phyloP scores from a whole-genome alignment of 2,888 invertebrate species.

The Erynnis tages region DNA sequence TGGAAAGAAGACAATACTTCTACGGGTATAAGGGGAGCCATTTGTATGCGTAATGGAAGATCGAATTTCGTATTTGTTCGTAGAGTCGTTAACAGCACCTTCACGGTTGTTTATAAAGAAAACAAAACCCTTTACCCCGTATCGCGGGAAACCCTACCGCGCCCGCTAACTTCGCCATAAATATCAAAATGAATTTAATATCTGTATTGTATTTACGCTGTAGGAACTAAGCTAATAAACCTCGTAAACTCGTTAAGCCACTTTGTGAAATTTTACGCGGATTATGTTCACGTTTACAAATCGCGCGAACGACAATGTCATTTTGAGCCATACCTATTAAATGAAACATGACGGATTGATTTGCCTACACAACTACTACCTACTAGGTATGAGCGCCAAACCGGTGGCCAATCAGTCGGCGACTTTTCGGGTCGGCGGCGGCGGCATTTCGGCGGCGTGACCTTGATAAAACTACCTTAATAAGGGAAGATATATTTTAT shows the following conservation, averaged over 20 bases:
- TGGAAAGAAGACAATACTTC: conserved; percentile 66
- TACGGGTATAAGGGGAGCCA: conserved; percentile 59
- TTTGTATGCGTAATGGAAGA: conserved; percentile 80
- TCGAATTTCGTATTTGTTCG: conserved; percentile 81
- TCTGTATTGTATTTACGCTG: conserved; percentile 28
- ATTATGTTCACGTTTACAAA: background rate
- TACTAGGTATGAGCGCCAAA: too few relatives aligned
- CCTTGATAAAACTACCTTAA: too few relatives aligned
- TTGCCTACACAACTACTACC: too few relatives aligned
- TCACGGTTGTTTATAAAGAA: conserved; percentile 78
- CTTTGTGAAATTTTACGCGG: conserved; percentile 11
- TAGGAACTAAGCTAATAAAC: conserved; percentile 25
- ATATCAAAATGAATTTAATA: conserved; percentile 50
- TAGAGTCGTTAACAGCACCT: conserved; percentile 79
- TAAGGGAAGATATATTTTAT: too few relatives aligned
- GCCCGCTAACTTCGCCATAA: conserved; percentile 41
- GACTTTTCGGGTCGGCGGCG: too few relatives aligned
- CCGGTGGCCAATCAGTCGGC: too few relatives aligned
- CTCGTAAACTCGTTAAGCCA: conserved; percentile 17
- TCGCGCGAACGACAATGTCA: background rate
- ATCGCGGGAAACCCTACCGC: conserved; percentile 49
- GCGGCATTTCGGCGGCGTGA: too few relatives aligned
- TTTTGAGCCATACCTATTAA: too few relatives aligned
- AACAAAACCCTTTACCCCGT: conserved; percentile 71
- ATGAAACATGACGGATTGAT: too few relatives aligned